These are phyloP conservation scores for Amitus sp. DNA, from an alignment of 2,888 invertebrate genomes.

Conservation along the genomic window DNA sequence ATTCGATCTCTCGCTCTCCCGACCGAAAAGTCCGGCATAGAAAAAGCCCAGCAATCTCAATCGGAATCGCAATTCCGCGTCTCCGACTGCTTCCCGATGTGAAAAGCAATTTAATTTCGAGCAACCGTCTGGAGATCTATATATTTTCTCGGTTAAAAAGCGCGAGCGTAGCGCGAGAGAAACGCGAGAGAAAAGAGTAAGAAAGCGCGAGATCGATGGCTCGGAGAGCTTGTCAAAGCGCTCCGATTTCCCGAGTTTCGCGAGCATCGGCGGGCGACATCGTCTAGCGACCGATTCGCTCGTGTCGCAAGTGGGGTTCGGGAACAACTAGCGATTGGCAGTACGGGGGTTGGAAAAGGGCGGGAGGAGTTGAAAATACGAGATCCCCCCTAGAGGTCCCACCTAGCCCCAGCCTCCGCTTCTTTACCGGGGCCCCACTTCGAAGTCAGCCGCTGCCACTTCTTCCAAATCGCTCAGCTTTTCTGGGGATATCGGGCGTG, in stretches of 20 bases:
- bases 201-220: constrained; percentile 42
- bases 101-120: constrained; percentile 1
- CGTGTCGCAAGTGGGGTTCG: constrained; percentile 46
- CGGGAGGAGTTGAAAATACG: constrained; percentile 62
- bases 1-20: constrained; percentile 1
- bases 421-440: constrained; percentile 52
- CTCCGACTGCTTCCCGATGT: not conserved
- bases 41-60: not conserved
- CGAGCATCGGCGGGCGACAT: constrained; percentile 40
- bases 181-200: no score
- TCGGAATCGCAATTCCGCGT: not conserved
- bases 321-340: constrained; percentile 62
- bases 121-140: constrained; percentile 2
- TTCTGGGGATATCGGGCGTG: constrained; percentile 53
- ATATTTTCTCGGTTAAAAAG: constrained; percentile 9
- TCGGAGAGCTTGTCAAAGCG: constrained; percentile 33
- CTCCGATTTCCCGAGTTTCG: constrained; percentile 32
- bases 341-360: constrained; percentile 60
- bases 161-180: constrained; percentile 28
- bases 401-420: constrained; percentile 64
- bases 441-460: no score
- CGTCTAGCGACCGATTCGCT: constrained; percentile 47
- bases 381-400: constrained; percentile 61
- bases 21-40: not conserved
- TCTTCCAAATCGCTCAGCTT: constrained; percentile 47